A percentile compares a stretch with the other conserved stretches of the same genome.
Evolutionary conservation across 2,888 invertebrate species (phyloP).

Genomic region (Lamproptera curius): DNA sequence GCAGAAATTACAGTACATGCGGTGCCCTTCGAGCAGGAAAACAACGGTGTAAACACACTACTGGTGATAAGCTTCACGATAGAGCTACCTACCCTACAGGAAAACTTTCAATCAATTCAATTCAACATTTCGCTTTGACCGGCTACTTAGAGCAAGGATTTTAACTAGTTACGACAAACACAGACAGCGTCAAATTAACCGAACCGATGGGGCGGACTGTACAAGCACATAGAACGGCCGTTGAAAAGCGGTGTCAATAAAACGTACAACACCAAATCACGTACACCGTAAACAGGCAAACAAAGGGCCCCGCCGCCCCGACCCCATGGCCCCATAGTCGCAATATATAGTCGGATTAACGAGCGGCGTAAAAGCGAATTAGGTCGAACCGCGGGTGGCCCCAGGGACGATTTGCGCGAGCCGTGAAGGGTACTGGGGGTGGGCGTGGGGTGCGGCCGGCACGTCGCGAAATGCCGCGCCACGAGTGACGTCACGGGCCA

Average conservation of each 20-base stretch:
- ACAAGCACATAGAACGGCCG: no score
- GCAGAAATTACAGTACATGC: no score
- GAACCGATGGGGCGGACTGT: no score
- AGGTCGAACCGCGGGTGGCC: conserved; percentile 46
- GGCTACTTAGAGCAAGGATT: no score
- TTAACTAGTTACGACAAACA: no score
- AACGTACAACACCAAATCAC: conserved; percentile 16
- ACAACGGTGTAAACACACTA: no score
- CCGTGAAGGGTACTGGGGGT: conserved; percentile 68
- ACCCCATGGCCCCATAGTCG: conserved; percentile 23
- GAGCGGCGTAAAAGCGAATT: conserved; percentile 37
- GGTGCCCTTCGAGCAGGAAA: no score
- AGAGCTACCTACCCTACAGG: no score
- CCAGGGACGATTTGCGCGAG: conserved; percentile 52
- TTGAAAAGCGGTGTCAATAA: conserved; percentile 17
- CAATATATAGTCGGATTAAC: conserved; percentile 31
- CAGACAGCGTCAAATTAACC: no score
- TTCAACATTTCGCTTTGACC: no score
- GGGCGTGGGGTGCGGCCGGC: conserved; percentile 63
- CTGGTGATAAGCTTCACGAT: no score
- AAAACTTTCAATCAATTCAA: no score
- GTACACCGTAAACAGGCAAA: conserved; percentile 14
- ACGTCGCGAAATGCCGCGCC: conserved; percentile 70
- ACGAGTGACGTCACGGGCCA: conserved; percentile 68
- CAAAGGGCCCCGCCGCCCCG: conserved; percentile 18